A percentile compares a stretch with the other conserved stretches of the same genome.
Conservation (phyloP, 2,113 vertebrate species). For the Rhinoderma darwinii region DNA sequence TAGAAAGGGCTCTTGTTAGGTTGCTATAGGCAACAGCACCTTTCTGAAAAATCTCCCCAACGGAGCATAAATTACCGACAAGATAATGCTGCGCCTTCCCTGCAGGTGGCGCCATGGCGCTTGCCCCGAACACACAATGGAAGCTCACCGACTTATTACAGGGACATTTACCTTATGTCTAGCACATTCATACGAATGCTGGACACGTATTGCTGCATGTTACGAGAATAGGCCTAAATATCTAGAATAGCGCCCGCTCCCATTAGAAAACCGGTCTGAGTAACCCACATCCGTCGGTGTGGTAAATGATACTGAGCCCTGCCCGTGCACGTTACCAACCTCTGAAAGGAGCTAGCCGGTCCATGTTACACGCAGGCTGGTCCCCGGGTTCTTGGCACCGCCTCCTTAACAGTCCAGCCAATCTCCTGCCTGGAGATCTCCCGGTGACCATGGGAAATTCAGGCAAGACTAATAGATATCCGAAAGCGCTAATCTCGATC, state of each 20-base stretch:
- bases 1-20: too few relatives aligned
- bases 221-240: too few relatives aligned
- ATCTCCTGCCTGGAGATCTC: background rate
- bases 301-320: background rate
- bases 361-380: slow-evolving; percentile 73
- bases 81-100: background rate
- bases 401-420: slow-evolving; percentile 58
- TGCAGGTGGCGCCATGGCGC: background rate
- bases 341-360: slow-evolving; percentile 85
- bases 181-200: too few relatives aligned
- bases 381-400: slow-evolving; percentile 74
- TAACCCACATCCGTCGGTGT: background rate
- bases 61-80: too few relatives aligned
- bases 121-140: background rate
- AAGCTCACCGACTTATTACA: background rate
- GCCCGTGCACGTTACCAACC: slow-evolving; percentile 77
- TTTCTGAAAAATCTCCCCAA: too few relatives aligned
- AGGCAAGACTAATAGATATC: background rate
- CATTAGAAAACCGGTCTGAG: too few relatives aligned
- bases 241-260: too few relatives aligned
- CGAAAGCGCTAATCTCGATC: background rate
- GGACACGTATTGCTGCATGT: too few relatives aligned
- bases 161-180: too few relatives aligned
- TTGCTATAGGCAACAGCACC: too few relatives aligned
- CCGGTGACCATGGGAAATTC: background rate